These are phyloP conservation scores for Falco berigora DNA, from an alignment of 2,797 vertebrate species.

Conservation along the genomic window DNA sequence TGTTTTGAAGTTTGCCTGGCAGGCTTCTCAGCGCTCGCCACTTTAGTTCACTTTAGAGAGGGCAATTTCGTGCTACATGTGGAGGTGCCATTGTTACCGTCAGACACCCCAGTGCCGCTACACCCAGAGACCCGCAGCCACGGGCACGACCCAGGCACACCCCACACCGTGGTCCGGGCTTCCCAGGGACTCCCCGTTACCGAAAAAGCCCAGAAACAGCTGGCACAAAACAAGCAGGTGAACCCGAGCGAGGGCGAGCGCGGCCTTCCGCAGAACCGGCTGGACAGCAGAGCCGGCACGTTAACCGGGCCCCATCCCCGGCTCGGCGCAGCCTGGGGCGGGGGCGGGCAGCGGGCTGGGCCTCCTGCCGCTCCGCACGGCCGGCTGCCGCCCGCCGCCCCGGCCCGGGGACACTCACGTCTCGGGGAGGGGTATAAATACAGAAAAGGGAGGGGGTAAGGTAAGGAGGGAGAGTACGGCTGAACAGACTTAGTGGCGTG, in stretches of 20 bases:
- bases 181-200: neutral
- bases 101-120: neutral
- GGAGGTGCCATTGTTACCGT: neutral
- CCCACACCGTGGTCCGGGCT: fast-evolving
- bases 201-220: neutral
- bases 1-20: neutral
- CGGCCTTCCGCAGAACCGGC: neutral
- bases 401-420: fast-evolving
- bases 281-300: fast-evolving
- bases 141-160: neutral
- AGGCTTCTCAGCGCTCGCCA: fast-evolving
- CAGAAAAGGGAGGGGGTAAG: neutral
- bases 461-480: fast-evolving
- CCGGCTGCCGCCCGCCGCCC: fast-evolving
- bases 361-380: neutral
- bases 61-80: neutral
- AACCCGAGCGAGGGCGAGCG: fast-evolving
- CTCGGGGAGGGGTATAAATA: neutral
- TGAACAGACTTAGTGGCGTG: fast-evolving
- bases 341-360: too few relatives aligned
- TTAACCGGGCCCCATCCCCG: neutral
- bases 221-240: neutral
- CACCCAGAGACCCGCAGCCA: neutral
- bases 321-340: fast-evolving
- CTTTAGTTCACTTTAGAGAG: neutral